phyloP scores from a whole-genome alignment of 2,113 vertebrate species.

The Diphyllodes magnificus region DNA sequence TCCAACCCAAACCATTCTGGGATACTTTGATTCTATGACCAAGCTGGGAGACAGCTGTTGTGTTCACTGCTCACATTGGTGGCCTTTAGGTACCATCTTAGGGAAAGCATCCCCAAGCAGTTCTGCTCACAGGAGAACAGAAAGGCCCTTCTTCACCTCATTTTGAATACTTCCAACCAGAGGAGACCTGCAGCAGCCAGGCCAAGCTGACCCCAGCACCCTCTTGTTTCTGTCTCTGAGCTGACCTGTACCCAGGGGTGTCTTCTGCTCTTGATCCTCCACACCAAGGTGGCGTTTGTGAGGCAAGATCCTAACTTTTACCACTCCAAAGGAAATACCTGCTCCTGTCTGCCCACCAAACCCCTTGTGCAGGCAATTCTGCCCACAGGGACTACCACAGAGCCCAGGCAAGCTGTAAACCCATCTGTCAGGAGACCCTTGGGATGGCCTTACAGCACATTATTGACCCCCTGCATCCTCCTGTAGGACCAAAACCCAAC shows the following conservation, averaged over 20 bases:
- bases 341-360: background rate
- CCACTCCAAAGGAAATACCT: background rate
- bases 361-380: background rate
- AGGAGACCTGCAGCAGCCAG: background rate
- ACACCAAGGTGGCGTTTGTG: background rate
- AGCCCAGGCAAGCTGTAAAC: background rate
- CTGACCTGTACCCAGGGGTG: rapidly evolving
- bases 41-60: background rate
- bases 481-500: background rate
- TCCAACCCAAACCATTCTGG: background rate
- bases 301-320: background rate
- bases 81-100: background rate
- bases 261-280: background rate
- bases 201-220: background rate
- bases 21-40: background rate
- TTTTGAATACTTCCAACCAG: background rate
- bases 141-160: background rate
- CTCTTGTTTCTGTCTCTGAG: background rate
- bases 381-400: background rate
- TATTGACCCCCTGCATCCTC: background rate
- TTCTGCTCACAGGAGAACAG: background rate
- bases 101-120: background rate
- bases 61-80: rapidly evolving
- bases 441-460: background rate
- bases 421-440: background rate